These are phyloP conservation scores for Hesperophylax magnus DNA, from an alignment of 1,140 invertebrate species.

Conservation along the genomic window DNA sequence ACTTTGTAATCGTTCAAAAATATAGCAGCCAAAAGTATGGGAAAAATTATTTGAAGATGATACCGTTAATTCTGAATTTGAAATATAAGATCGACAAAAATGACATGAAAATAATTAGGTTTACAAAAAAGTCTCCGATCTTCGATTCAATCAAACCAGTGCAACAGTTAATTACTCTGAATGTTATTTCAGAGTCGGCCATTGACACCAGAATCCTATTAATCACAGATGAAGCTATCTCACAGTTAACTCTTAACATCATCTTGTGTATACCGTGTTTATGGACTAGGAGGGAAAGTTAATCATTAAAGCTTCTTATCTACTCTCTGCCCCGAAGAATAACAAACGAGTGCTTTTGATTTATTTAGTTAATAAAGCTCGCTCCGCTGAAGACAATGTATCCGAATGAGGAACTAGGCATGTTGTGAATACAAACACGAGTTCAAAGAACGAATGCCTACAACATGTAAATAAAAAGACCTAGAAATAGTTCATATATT, in stretches of 20 bases:
- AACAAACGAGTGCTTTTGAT: background rate
- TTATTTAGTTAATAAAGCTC: background rate
- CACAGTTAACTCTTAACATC: background rate
- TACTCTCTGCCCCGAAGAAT: background rate
- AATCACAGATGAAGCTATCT: background rate
- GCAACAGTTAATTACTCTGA: too few relatives aligned
- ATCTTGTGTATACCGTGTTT: constrained; percentile 1
- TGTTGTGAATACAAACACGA: background rate
- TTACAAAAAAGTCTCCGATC: too few relatives aligned
- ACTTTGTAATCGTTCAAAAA: too few relatives aligned
- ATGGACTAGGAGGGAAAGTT: constrained; percentile 1
- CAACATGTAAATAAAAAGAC: background rate
- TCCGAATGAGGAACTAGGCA: background rate
- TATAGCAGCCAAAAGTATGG: too few relatives aligned
- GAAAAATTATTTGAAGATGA: too few relatives aligned
- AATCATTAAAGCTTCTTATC: background rate
- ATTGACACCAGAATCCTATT: too few relatives aligned
- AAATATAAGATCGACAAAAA: too few relatives aligned
- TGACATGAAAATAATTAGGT: too few relatives aligned
- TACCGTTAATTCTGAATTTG: too few relatives aligned
- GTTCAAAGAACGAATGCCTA: constrained; percentile 9
- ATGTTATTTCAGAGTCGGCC: too few relatives aligned
- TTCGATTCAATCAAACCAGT: too few relatives aligned
- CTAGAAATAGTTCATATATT: too few relatives aligned
- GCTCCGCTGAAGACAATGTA: background rate